Base-by-base conservation (phyloP, 2,888 invertebrate genomes). In the Muschampia plurimacula region DNA sequence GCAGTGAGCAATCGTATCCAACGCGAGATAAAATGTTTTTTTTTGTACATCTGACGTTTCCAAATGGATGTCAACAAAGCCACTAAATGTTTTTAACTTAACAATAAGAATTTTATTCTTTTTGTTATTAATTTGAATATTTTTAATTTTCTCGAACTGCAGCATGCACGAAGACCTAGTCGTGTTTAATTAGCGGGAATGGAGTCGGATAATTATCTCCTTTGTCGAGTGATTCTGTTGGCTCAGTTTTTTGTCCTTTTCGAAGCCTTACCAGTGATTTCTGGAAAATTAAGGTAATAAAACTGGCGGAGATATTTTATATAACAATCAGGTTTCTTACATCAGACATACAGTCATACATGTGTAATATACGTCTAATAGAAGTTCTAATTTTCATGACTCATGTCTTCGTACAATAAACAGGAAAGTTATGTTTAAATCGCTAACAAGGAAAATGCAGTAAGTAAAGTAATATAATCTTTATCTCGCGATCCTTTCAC, bases 401-500 rank as follows among this genome's bases (percentile, higher is more conserved):
- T 46, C 10, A 55, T 22, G 22, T 55, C 52, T 52, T 6, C 8
- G 3, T 8, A 55, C n/a, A 15, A 8, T 22, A 55, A 67, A 41
- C 59, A 60, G 60, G 68, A 68, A 60, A 68, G 46, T 67, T 2
- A 52, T 1, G 8, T 28, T 28, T 60, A 59, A n/a, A 22, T 60
- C 62, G 10, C 9, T 9, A 28, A 22, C 22, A 22, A 22, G 22
- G 22, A 22, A 22, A 22, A 22, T 22, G 22, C 22, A 22, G 22
- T 22, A 69, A 55, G 36, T 15, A 52, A 12, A 32, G 12, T 49
- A 64, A 32, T 39, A 67, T 67, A 52, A 63, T 52, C 46, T 63
- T 39, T 52, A 55, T 32, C 46, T 41, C 2, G 9, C 49, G 22
- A 32, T 44, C 28, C 49, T 71, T 52, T 71, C 66, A 49, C 66